Conservation (phyloP, 30 jellyfish, hydroid and myxozoan species). For the Euphysa ruthae region DNA sequence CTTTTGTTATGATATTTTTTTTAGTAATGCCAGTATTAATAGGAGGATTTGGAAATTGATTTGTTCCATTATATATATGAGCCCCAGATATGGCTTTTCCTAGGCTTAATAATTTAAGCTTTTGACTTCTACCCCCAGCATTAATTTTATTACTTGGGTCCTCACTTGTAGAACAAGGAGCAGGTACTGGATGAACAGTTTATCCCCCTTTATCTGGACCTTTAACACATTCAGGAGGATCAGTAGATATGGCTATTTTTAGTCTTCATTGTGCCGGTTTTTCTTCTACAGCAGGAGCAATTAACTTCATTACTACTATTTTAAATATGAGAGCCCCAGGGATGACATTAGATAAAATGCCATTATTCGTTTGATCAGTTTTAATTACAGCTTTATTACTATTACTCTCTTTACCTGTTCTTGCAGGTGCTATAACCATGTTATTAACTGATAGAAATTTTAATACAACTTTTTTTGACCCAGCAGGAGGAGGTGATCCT, state of each 20-base stretch:
- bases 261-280: slow-evolving; percentile 61
- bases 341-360: slow-evolving; percentile 43
- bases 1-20: slow-evolving; percentile 50
- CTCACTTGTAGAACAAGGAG: slow-evolving; percentile 62
- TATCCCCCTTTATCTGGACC: slow-evolving; percentile 59
- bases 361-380: slow-evolving; percentile 61
- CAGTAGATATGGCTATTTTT: slow-evolving; percentile 70
- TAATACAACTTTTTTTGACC: slow-evolving; percentile 63
- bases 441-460: slow-evolving; percentile 62
- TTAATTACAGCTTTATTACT: slow-evolving; percentile 42
- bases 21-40: slow-evolving; percentile 58
- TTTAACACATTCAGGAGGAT: slow-evolving; percentile 62
- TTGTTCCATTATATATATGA: slow-evolving; percentile 55
- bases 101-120: slow-evolving; percentile 44
- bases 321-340: slow-evolving; percentile 73
- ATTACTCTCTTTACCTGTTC: slow-evolving; percentile 53
- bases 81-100: slow-evolving; percentile 84
- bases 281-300: slow-evolving; percentile 61
- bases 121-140: slow-evolving; percentile 65
- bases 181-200: slow-evolving; percentile 72
- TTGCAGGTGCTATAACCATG: slow-evolving; percentile 77
- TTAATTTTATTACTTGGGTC: slow-evolving; percentile 31
- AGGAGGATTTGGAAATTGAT: slow-evolving; percentile 68
- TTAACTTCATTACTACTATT: slow-evolving; percentile 54
- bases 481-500: slow-evolving; percentile 91